Percentiles rank a stretch among this genome's conserved stretches.
Conservation (phyloP, 2,797 vertebrate species). For the Fratercula arctica region DNA sequence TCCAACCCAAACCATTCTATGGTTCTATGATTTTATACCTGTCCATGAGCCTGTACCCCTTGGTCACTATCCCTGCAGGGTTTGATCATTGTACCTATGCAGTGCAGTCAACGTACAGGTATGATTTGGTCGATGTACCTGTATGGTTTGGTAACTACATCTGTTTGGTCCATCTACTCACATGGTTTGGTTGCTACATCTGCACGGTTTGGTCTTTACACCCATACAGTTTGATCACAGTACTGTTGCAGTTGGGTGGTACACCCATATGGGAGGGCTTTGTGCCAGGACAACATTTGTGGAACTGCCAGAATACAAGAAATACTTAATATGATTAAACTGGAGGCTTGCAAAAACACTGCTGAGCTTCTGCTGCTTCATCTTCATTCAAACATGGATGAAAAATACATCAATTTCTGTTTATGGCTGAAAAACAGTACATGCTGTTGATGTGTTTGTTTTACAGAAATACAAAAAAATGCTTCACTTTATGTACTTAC, state of each 20-base stretch:
- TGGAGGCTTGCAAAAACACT: background rate
- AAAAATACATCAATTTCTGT: background rate
- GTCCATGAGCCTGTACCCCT: rapidly evolving
- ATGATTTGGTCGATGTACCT: background rate
- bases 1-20: background rate
- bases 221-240: background rate
- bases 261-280: rapidly evolving
- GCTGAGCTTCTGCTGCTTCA: background rate
- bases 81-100: rapidly evolving
- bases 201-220: rapidly evolving
- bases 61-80: rapidly evolving
- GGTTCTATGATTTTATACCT: background rate
- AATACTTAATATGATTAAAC: background rate
- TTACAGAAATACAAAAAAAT: background rate
- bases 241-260: too few species aligned
- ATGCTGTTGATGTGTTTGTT: background rate
- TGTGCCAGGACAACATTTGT: background rate
- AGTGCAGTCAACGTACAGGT: background rate
- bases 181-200: background rate
- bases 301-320: background rate
- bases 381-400: background rate
- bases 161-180: rapidly evolving
- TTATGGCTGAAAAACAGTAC: background rate
- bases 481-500: background rate
- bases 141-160: background rate